phyloP scores from a whole-genome alignment of 2,888 invertebrate species.

The Tetragnatha montana region DNA sequence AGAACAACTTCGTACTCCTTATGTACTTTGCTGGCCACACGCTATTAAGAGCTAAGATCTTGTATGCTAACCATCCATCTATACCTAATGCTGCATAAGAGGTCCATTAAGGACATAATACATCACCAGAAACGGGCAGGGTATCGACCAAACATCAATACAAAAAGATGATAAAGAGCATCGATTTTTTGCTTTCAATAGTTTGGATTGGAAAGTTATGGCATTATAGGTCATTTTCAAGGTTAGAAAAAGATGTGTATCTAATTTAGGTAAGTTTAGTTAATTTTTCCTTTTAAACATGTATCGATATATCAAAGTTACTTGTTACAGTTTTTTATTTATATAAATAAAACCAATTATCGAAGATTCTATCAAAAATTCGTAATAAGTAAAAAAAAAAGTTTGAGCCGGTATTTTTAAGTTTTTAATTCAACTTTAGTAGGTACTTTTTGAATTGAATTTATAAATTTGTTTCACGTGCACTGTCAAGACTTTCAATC shows the following conservation, averaged over 20 bases:
- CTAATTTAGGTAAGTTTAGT: neutral
- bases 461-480: too few species aligned
- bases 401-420: too few species aligned
- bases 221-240: neutral
- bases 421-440: too few species aligned
- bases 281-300: too few species aligned
- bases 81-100: neutral
- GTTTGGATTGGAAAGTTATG: neutral
- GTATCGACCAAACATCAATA: neutral
- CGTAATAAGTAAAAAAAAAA: too few species aligned
- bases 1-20: neutral
- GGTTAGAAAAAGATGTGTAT: neutral
- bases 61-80: neutral
- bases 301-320: too few species aligned
- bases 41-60: neutral
- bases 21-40: neutral
- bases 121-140: neutral
- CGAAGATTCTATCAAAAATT: too few species aligned
- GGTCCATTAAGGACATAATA: neutral
- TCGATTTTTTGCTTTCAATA: neutral
- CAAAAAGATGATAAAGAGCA: neutral
- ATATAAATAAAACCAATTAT: too few species aligned
- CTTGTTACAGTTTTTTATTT: too few species aligned
- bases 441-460: too few species aligned
- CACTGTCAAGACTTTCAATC: too few species aligned